These are phyloP conservation scores for Platichthys flesus DNA, from an alignment of 2,113 vertebrate genomes.

Conservation along the genomic window DNA sequence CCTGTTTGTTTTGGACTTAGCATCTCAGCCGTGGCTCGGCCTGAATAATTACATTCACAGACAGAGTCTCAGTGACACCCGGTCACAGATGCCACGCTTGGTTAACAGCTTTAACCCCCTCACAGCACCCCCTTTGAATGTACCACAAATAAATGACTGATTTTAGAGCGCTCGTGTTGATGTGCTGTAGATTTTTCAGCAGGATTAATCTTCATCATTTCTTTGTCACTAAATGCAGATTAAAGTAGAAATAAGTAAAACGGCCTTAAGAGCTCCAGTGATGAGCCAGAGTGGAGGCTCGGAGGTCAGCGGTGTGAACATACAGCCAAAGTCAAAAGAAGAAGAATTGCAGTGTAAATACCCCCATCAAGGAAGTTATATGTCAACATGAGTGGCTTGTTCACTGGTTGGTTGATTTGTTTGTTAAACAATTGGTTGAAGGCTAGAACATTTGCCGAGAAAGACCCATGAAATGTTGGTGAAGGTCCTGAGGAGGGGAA, in stretches of 20 bases:
- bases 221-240: background rate
- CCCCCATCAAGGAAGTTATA: no score
- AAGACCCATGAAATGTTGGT: no score
- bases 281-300: background rate
- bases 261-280: no score
- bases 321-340: no score
- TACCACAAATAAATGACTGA: conserved; percentile 14
- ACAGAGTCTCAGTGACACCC: conserved; percentile 22
- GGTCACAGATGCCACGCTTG: conserved; percentile 26
- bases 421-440: no score
- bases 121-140: conserved; percentile 7
- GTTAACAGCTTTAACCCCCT: conserved; percentile 47
- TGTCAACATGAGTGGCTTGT: no score
- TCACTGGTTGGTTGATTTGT: no score
- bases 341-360: no score
- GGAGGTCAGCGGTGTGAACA: background rate
- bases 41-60: conserved; percentile 47
- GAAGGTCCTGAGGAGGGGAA: no score
- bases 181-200: background rate
- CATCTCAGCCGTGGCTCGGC: conserved; percentile 19
- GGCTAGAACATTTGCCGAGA: no score
- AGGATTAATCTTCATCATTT: background rate
- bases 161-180: background rate
- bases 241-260: no score
- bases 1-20: conserved; percentile 64